Evolutionary conservation across 2,888 invertebrate genomes (phyloP).

Genomic region (Carpatolechia fugitivella): DNA sequence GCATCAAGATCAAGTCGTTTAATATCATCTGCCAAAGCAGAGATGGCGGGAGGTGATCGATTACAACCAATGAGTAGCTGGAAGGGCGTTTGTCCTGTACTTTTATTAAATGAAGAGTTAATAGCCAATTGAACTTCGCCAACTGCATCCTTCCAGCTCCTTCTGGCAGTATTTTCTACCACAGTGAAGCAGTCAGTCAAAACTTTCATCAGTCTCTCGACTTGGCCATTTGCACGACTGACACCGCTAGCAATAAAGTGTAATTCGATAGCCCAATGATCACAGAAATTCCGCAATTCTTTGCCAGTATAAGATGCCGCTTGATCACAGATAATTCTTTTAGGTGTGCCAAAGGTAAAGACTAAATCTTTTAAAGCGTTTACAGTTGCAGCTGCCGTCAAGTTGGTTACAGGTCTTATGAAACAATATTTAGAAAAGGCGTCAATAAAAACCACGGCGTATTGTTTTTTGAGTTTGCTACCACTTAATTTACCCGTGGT

Average conservation of each 20-base stretch:
- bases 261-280: slow-evolving; percentile 16
- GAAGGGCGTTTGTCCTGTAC: slow-evolving; percentile 23
- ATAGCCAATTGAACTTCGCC: slow-evolving; percentile 27
- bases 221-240: slow-evolving; percentile 26
- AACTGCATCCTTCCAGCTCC: slow-evolving; percentile 24
- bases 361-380: slow-evolving; percentile 12
- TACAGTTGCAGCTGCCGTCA: slow-evolving; percentile 10
- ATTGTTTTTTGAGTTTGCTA: slow-evolving; percentile 3
- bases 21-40: slow-evolving; percentile 11
- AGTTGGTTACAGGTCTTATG: slow-evolving; percentile 11
- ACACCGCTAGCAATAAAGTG: slow-evolving; percentile 23
- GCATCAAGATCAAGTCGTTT: slow-evolving; percentile 17
- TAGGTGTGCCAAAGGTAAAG: slow-evolving; percentile 18
- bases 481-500: slow-evolving; percentile 15
- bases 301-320: slow-evolving; percentile 18
- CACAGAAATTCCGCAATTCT: slow-evolving; percentile 17
- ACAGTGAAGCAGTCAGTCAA: slow-evolving; percentile 23
- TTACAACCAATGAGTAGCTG: slow-evolving; percentile 24
- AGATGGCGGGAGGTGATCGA: slow-evolving; percentile 21
- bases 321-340: slow-evolving; percentile 21
- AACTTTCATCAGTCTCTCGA: slow-evolving; percentile 25
- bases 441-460: slow-evolving; percentile 21
- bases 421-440: slow-evolving; percentile 21
- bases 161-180: slow-evolving; percentile 19
- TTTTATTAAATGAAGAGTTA: slow-evolving; percentile 23